These are phyloP conservation scores for Parelbella ahira DNA, from an alignment of 2,888 invertebrate genomes.

Conservation along the genomic window DNA sequence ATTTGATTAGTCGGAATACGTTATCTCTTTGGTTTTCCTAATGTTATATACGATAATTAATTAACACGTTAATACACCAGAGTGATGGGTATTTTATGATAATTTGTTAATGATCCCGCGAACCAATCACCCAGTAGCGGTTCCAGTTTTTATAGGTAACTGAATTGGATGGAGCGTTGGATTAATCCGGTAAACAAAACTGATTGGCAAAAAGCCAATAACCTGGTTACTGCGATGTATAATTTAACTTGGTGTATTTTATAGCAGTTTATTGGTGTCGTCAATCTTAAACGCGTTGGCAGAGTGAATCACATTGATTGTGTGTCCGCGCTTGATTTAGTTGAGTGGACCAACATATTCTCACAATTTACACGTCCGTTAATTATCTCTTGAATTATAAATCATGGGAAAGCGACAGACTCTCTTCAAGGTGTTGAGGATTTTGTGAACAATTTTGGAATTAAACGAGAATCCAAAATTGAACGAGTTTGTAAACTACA, in stretches of 20 bases:
- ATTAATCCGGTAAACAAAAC: constrained; percentile 2
- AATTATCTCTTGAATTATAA: constrained; percentile 29
- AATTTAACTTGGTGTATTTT: constrained; percentile 11
- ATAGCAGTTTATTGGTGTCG: constrained; percentile 13
- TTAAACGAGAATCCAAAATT: no score
- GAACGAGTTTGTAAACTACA: no score
- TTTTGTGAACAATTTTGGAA: constrained; percentile 20
- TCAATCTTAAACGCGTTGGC: constrained; percentile 8
- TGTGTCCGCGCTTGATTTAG: not conserved
- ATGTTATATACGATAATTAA: no score
- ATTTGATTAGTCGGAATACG: no score
- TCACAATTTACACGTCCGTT: constrained; percentile 28
- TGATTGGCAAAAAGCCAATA: constrained; percentile 17
- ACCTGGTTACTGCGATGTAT: constrained; percentile 4
- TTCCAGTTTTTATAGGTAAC: not conserved
- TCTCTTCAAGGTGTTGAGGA: constrained; percentile 4
- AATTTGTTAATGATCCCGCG: no score
- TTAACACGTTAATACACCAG: no score
- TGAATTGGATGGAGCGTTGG: no score
- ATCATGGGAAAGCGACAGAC: constrained; percentile 28
- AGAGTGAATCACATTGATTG: constrained; percentile 11
- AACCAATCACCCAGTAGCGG: constrained; percentile 7
- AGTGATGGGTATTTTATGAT: no score
- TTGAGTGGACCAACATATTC: constrained; percentile 11
- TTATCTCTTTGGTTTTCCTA: no score